Evolutionary conservation across 2,888 invertebrate species (phyloP).

Genomic region (Dugesia japonica): DNA sequence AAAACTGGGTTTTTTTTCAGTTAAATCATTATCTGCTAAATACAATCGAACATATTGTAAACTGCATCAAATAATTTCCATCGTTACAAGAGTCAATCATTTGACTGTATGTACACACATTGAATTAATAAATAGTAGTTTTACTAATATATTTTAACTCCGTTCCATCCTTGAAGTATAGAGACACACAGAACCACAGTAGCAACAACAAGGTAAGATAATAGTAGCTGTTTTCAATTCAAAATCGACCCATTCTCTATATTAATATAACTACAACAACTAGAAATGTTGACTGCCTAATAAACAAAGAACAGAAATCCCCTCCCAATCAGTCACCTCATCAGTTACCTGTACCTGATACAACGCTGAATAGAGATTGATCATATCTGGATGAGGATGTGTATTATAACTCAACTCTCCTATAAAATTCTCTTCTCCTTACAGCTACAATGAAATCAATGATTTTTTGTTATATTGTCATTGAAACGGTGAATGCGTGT

Average conservation of each 20-base stretch:
- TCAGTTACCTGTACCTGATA: slow-evolving; percentile 16
- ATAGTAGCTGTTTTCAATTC: slow-evolving; percentile 20
- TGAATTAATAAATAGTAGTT: slow-evolving; percentile 15
- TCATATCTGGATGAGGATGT: slow-evolving; percentile 12
- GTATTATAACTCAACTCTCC: background rate
- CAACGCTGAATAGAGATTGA: slow-evolving; percentile 16
- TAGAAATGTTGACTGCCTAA: slow-evolving; percentile 20
- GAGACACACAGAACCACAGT: slow-evolving; percentile 10
- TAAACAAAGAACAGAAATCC: slow-evolving; percentile 20
- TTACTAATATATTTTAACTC: slow-evolving; percentile 20
- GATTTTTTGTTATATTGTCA: slow-evolving; percentile 16
- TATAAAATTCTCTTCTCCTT: background rate
- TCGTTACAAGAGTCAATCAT: slow-evolving; percentile 20
- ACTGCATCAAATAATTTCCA: slow-evolving; percentile 16
- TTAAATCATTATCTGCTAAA: slow-evolving; percentile 11
- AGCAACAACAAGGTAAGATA: slow-evolving; percentile 16
- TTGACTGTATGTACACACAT: slow-evolving; percentile 8
- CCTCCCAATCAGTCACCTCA: slow-evolving; percentile 20
- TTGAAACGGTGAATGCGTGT: slow-evolving; percentile 11
- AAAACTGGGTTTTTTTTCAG: background rate
- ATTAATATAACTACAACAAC: slow-evolving; percentile 16
- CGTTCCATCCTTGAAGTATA: slow-evolving; percentile 15
- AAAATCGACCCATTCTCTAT: slow-evolving; percentile 7
- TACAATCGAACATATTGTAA: slow-evolving; percentile 20
- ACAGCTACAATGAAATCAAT: slow-evolving; percentile 13